phyloP scores from a whole-genome alignment of 53 echinoderm and acorn worm genomes.

The Zoroaster sp. region DNA sequence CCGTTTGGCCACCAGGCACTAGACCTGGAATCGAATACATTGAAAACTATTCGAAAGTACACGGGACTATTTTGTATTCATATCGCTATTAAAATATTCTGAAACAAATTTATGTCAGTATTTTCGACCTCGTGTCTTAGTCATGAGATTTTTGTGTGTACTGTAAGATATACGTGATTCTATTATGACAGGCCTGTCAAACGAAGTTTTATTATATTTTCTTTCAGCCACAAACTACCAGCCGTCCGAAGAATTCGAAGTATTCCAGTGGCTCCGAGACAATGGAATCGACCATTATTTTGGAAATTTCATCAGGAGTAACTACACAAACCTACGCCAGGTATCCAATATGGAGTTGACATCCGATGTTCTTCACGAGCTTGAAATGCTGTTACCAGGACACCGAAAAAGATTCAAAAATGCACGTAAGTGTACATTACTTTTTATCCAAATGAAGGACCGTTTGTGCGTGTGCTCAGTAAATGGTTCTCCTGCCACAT shows the following conservation, averaged over 20 bases:
- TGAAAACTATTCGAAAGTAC: no score
- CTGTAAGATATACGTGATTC: no score
- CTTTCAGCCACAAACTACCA: conserved; percentile 70
- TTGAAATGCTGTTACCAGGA: conserved; percentile 86
- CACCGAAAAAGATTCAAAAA: conserved; percentile 82
- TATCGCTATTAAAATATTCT: no score
- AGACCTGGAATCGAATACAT: no score
- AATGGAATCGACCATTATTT: conserved; percentile 92
- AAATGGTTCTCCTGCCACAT: no score
- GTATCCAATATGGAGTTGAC: conserved; percentile 78
- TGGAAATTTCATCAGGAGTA: conserved; percentile 80
- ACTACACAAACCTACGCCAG: conserved; percentile 69
- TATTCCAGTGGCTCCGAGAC: conserved; percentile 88
- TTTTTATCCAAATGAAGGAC: neutral
- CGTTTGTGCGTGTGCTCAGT: neutral
- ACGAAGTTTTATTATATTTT: neutral
- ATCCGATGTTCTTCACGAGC: conserved; percentile 79
- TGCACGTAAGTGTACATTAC: conserved; percentile 71
- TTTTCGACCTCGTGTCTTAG: no score
- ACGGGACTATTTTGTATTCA: no score
- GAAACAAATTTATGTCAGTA: no score
- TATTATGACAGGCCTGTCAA: no score
- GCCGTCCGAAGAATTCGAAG: conserved; percentile 77
- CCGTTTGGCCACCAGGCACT: no score
- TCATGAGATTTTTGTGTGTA: neutral